Percentiles rank a stretch among this genome's conserved stretches.
phyloP scores from a whole-genome alignment of 2,113 vertebrate species.

The Meles meles region DNA sequence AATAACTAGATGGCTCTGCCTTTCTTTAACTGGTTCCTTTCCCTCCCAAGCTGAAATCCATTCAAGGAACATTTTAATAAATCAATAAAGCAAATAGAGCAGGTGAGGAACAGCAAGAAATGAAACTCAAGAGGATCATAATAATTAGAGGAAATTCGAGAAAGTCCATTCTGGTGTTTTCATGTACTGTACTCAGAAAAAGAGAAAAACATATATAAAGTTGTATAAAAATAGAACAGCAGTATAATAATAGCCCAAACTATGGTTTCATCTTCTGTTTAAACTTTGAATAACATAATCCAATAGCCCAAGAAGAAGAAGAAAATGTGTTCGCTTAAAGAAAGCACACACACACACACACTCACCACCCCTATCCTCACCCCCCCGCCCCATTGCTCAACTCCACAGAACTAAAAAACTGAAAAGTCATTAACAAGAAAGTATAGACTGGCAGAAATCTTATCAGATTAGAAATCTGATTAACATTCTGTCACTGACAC shows the following conservation, averaged over 20 bases:
- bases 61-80: neutral
- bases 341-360: neutral
- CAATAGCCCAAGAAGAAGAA: neutral
- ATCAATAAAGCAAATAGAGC: neutral
- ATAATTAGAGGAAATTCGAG: neutral
- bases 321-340: neutral
- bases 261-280: neutral
- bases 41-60: neutral
- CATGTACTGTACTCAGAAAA: too few relatives aligned
- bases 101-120: neutral
- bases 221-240: neutral
- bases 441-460: neutral
- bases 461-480: neutral
- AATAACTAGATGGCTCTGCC: neutral
- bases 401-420: neutral
- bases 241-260: neutral
- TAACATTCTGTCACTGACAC: accelerated
- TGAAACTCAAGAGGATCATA: neutral
- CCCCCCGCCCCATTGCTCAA: neutral
- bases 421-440: neutral
- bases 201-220: neutral
- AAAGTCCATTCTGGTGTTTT: neutral
- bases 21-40: neutral
- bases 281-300: neutral
- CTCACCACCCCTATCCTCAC: too few relatives aligned